These are phyloP conservation scores for Oreochromis spilurus DNA, from an alignment of 2,113 vertebrate species.

Conservation along the genomic window DNA sequence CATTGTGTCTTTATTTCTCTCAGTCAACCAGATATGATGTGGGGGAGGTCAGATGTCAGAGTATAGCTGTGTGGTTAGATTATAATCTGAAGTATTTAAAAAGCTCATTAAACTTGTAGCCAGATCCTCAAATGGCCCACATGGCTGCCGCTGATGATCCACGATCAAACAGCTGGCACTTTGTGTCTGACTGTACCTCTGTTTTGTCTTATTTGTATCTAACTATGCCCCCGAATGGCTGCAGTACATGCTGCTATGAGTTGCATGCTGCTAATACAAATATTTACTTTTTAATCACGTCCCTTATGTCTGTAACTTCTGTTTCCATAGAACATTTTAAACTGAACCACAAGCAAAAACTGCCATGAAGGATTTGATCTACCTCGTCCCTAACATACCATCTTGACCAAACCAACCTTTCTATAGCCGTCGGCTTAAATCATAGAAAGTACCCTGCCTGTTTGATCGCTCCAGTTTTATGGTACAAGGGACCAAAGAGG, in stretches of 20 bases:
- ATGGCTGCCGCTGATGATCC: neutral
- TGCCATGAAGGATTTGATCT: neutral
- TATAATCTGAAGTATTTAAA: neutral
- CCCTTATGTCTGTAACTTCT: neutral
- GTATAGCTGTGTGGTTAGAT: neutral
- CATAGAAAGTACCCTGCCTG: neutral
- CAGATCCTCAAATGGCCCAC: neutral
- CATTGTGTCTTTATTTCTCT: neutral
- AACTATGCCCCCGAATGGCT: neutral
- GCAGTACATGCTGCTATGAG: neutral
- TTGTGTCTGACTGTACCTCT: neutral
- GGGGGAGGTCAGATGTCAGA: neutral
- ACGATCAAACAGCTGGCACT: neutral
- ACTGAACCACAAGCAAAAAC: neutral
- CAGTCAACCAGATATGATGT: neutral
- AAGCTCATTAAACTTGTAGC: neutral
- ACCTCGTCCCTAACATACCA: accelerated
- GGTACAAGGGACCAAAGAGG: neutral
- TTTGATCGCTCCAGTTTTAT: neutral
- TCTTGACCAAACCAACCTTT: neutral
- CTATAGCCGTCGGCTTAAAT: neutral
- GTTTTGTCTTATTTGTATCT: neutral
- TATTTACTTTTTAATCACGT: accelerated
- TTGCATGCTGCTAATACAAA: neutral
- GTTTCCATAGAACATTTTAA: neutral